Evolutionary conservation across 2,888 invertebrate genomes (phyloP), one percentile per base, ranked within the genome.

Genomic region (Aleiodes leptofemur): DNA sequence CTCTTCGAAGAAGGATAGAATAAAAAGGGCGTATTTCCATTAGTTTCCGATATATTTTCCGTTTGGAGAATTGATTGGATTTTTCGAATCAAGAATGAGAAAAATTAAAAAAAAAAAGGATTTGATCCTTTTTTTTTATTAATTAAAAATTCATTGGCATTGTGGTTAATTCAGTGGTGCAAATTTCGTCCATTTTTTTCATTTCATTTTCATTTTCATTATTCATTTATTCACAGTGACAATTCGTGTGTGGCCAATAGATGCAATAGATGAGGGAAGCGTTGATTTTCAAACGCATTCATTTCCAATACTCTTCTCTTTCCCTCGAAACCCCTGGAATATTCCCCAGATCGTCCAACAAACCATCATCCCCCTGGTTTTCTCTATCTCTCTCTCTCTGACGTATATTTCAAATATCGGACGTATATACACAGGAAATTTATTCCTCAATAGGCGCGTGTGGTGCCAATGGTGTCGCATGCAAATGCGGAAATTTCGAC

Each of bases 371-470:
- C 56, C 66, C n/a, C 51, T 43, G 38, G 38, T 23, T 23, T 23
- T 23, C 23, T 23, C 23, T 2, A 2, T 38, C 38, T 5, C 8
- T 38, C 38, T 43, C 9, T 71, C 48, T 34, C 69, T 68, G 57
- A 61, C 61, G 59, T 72, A 50, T 74, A 61, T 77, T 69, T 77
- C 64, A 74, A 72, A 72, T 72, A 74, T 48, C 51, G 56, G 68
- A 29, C 53, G 56, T 64, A 76, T 76, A 77, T 69, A 76, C 66
- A 77, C 57, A 43, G 70, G 38, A 73, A 78, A 80, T 78, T 75
- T 77, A 78, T 78, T 74, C 74, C 74, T 48, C 76, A 71, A 31
- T 14, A 48, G 64, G 16, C 64, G 64, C 16, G 61, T 38, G 61
- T 61, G 13, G 61, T 61, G 61, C 61, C 43, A 6, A 23, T 61